These are phyloP conservation scores for Bruchidius siliquastri DNA, from an alignment of 2,888 invertebrate species.

Conservation along the genomic window DNA sequence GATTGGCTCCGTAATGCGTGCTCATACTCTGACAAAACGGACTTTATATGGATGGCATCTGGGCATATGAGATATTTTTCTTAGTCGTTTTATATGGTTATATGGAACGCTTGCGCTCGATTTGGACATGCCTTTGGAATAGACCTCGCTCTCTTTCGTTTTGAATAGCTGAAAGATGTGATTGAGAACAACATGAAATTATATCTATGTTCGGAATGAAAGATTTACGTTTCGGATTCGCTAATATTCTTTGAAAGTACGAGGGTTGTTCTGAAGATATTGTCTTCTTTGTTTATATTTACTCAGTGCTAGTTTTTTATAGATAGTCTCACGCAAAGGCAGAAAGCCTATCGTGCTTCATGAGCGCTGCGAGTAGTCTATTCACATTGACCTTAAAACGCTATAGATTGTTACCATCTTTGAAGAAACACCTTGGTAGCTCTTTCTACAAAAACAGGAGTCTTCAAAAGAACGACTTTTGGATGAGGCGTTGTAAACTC, in stretches of 20 bases:
- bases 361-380: no score
- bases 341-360: no score
- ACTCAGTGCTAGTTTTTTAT: no score
- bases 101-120: background rate
- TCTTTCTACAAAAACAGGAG: no score
- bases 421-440: no score
- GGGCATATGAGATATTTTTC: background rate
- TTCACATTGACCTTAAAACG: no score
- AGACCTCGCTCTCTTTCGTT: background rate
- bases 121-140: background rate
- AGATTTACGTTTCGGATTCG: background rate
- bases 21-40: background rate
- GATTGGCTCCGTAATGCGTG: background rate
- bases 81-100: background rate
- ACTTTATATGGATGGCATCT: background rate
- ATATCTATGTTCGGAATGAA: background rate
- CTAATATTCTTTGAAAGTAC: background rate
- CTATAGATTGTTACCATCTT: no score
- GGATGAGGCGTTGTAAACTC: no score
- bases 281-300: no score
- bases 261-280: background rate
- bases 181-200: background rate
- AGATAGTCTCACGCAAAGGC: no score
- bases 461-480: no score
- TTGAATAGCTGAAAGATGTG: background rate